Evolutionary conservation across 2,888 invertebrate species (phyloP).

Genomic region (Patella depressa): DNA sequence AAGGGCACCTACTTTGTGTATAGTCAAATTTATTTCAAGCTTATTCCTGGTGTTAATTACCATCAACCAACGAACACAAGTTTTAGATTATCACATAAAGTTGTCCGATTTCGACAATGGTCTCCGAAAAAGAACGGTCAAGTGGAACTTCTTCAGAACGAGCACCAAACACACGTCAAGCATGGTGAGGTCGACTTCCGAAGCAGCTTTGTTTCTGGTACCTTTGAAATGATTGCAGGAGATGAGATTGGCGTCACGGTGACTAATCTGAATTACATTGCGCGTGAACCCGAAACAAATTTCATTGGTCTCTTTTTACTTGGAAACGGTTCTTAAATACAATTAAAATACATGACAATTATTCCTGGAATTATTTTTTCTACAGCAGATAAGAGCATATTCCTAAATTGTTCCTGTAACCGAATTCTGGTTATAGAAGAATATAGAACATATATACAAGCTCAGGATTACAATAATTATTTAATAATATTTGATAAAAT

Average conservation of each 20-base stretch:
- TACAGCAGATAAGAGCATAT: too few species aligned
- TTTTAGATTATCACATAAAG: neutral
- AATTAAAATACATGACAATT: neutral
- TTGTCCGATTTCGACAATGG: neutral
- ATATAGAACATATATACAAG: too few species aligned
- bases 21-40: neutral
- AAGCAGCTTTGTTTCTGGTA: neutral
- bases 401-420: too few species aligned
- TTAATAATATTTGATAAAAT: too few species aligned
- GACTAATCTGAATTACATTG: neutral
- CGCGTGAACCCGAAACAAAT: neutral
- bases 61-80: neutral
- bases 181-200: neutral
- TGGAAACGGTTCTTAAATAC: neutral
- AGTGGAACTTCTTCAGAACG: neutral
- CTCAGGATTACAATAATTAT: too few species aligned
- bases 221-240: neutral
- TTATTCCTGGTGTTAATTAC: neutral
- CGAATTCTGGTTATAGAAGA: too few species aligned
- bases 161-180: neutral
- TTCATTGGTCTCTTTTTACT: conserved; percentile 1
- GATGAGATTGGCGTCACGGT: neutral
- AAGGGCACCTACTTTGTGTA: neutral
- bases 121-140: neutral
- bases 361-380: too few species aligned